Base-by-base conservation (phyloP, 2,797 vertebrate species). In the Pseudomugil gertrudae region DNA sequence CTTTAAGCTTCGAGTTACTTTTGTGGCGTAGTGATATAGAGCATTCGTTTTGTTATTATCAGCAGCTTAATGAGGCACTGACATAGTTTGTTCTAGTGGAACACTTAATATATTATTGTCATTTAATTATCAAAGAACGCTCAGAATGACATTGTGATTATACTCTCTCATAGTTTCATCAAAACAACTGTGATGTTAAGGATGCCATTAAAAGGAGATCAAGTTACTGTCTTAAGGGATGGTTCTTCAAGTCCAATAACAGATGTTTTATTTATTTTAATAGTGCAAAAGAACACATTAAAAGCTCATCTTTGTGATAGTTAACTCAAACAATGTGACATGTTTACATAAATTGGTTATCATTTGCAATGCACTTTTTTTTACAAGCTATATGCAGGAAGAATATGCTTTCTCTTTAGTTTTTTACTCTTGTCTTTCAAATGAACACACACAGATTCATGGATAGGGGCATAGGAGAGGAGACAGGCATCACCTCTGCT, bases 401-500 rank as follows among this genome's bases (percentile, higher is more conserved):
- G 19, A 8, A 45, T n/a, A 45, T 45, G 14, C 5, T n/a, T 45
- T 45, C 7, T 45, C 6, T n/a, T n/a, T 45, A 45, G 40, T 45
- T 24, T 27, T 62, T 63, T 26, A 23, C 26, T 70, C 43, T 74
- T 70, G 40, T 70, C 57, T 29, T 38, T 43, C 13, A 57, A 48
- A 66, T 48, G 63, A 38, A 57, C 62, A 63, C 60, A 63, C 53
- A 67, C 58, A 58, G 59, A 65, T 74, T 71, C 72, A 63, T 66
- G 77, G 74, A 70, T 71, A 26, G 72, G 72, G 74, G 75, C 85
- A 35, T n/a, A 77, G 63, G 67, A 85, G 89, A 90, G 90, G 87
- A 91, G 90, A 90, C 91, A 90, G 87, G 82, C 89, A 89, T 92
- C 90, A 90, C 87, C 88, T 92, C 83, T 73, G 84, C 84, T 84